Evolutionary conservation across 2,113 vertebrate genomes (phyloP).

Genomic region (Saimiri boliviensis): DNA sequence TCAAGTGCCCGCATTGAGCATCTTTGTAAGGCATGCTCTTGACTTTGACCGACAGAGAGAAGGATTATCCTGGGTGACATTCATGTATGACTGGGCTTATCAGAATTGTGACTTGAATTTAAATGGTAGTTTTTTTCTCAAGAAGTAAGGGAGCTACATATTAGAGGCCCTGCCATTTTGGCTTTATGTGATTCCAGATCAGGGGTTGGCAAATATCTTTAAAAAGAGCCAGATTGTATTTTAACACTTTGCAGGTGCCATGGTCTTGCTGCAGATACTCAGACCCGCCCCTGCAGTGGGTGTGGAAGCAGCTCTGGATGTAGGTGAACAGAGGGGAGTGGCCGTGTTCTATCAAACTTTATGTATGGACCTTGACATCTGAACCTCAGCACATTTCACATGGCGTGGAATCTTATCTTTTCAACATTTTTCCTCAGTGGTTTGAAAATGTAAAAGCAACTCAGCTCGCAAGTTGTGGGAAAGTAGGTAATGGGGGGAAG

Average conservation of each 20-base stretch:
- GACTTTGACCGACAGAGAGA: rapidly evolving
- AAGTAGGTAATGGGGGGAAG: neutral
- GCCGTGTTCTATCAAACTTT: too few relatives aligned
- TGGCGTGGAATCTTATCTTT: neutral
- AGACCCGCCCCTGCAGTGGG: rapidly evolving
- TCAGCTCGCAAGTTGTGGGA: neutral
- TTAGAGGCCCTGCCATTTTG: neutral
- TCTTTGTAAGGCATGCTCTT: neutral
- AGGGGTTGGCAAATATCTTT: neutral
- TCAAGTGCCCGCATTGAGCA: too few relatives aligned
- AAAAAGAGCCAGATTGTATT: neutral
- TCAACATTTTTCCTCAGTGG: neutral
- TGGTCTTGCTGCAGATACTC: neutral
- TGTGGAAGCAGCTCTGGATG: too few relatives aligned
- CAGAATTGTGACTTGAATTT: neutral
- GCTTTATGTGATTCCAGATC: neutral
- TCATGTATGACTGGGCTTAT: rapidly evolving
- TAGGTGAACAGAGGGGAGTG: rapidly evolving
- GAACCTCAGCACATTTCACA: neutral
- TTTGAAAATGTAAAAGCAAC: neutral
- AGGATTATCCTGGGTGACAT: rapidly evolving
- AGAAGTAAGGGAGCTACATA: rapidly evolving
- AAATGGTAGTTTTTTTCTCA: neutral
- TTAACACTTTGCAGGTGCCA: neutral
- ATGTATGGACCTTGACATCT: rapidly evolving